Evolutionary conservation across 1,140 invertebrate species (phyloP).

Genomic region (Aphelinus atriplicis): DNA sequence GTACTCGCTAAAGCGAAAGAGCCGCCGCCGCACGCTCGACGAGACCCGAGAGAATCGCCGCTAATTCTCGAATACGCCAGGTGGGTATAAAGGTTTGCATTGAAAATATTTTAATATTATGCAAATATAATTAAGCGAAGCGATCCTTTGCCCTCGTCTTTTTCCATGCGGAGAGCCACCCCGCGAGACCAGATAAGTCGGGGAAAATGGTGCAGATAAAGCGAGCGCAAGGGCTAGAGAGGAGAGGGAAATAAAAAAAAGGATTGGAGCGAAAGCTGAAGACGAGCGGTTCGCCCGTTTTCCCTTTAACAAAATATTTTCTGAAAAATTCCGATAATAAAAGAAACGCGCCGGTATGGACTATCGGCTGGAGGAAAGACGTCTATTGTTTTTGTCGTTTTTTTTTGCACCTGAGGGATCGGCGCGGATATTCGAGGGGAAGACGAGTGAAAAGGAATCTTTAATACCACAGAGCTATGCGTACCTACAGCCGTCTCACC

Average conservation of each 20-base stretch:
- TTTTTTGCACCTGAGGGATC: not conserved
- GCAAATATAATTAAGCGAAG: constrained; percentile 58
- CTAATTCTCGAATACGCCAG: constrained; percentile 49
- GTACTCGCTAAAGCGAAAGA: constrained; percentile 40
- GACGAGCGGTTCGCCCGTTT: not conserved
- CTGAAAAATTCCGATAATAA: constrained; percentile 38
- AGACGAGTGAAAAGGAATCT: constrained; percentile 47
- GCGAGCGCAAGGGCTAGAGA: not conserved
- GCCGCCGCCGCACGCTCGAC: constrained; percentile 39
- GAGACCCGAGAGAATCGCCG: constrained; percentile 49
- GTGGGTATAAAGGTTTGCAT: constrained; percentile 47
- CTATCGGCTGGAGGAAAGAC: not conserved
- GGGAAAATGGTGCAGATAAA: not conserved
- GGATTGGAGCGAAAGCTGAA: not conserved
- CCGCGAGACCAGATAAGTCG: constrained; percentile 24
- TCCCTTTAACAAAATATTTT: constrained; percentile 34
- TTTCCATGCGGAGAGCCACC: not conserved
- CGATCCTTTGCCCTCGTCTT: not conserved
- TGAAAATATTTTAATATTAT: constrained; percentile 64
- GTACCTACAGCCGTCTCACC: not conserved
- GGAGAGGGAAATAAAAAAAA: constrained; percentile 5
- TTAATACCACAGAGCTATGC: constrained; percentile 53
- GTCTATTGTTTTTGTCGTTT: not conserved
- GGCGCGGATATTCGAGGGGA: not conserved
- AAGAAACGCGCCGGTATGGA: constrained; percentile 1